Evolutionary conservation across 2,888 invertebrate genomes (phyloP), one percentile per base, ranked within the genome.

Genomic region (Scelioninae gen. 1): DNA sequence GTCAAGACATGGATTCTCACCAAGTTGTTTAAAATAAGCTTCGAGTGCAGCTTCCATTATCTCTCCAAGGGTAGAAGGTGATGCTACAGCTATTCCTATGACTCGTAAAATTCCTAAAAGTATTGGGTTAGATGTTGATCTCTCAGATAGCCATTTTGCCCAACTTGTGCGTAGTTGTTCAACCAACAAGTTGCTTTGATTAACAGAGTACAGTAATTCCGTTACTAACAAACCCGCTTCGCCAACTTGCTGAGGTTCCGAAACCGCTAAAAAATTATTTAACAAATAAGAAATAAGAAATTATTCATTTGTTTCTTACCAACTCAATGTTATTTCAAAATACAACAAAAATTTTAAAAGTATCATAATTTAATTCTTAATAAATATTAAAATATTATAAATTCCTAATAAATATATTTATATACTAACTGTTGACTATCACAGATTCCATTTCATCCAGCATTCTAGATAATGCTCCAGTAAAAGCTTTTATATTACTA

Each of bases 1-100:
- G n/a, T 45, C 5, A 2, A 23, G 8, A 16, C 34, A 16, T 4
- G 7, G 5, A 16, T 79, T 62, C 82, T 86, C 89, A 94, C 94
- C 93, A 86, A 92, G 93, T 84, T 93, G 93, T 63, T 92, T 92
- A 87, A 95, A 95, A 88, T 94, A 94, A 76, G 93, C 93, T 38
- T 92, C 92, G 15, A 95, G 91, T 0, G 93, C 93, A 34, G 93
- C 92, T 88, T 95, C 95, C 85, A 94, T 92, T 6, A 95, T 87
- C 63, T 92, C 92, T 13, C 94, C 94, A 8, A 94, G 90, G 43
- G 92, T 90, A 23, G 93, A 93, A 16, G 93, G 91, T 66, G 94
- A 93, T 45, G 90, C 92, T 29, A 94, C 92, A 45, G 92, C 90
- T 38, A 92, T 88, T 23, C 93, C 93, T 43, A 93, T 88, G 7